Evolutionary conservation across 2,113 vertebrate genomes (phyloP).

Genomic region (Bos indicus): DNA sequence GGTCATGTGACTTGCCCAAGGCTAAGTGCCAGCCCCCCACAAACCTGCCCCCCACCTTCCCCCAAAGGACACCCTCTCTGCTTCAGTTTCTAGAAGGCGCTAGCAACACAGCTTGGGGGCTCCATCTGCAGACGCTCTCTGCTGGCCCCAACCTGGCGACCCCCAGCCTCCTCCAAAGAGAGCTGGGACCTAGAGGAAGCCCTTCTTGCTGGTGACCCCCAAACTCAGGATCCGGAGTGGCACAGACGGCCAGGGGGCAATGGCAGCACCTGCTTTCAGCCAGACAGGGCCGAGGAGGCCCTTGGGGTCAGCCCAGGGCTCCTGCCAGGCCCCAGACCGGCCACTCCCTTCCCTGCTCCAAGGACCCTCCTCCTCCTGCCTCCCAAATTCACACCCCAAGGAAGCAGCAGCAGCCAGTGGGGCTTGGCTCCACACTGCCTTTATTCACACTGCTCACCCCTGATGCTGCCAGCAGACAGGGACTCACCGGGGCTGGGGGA

Average conservation of each 20-base stretch:
- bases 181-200: not conserved
- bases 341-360: not conserved
- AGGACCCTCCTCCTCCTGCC: not conserved
- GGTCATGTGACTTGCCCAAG: not conserved
- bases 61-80: not conserved
- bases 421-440: not conserved
- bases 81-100: not conserved
- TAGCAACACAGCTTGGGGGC: not conserved
- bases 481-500: not conserved
- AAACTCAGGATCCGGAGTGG: not conserved
- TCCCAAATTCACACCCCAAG: not conserved
- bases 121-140: not conserved
- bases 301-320: no score
- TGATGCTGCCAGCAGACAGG: not conserved
- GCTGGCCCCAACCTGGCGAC: rapidly evolving
- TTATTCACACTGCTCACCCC: not conserved
- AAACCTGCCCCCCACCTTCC: not conserved
- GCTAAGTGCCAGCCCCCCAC: not conserved
- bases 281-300: rapidly evolving
- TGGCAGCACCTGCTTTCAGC: not conserved
- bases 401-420: not conserved
- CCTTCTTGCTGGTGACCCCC: no score
- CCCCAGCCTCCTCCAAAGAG: not conserved
- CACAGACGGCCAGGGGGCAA: not conserved
- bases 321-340: no score